Evolutionary conservation across 2,113 vertebrate genomes (phyloP), one percentile per base, ranked within the genome.

Genomic region (Martes martes): DNA sequence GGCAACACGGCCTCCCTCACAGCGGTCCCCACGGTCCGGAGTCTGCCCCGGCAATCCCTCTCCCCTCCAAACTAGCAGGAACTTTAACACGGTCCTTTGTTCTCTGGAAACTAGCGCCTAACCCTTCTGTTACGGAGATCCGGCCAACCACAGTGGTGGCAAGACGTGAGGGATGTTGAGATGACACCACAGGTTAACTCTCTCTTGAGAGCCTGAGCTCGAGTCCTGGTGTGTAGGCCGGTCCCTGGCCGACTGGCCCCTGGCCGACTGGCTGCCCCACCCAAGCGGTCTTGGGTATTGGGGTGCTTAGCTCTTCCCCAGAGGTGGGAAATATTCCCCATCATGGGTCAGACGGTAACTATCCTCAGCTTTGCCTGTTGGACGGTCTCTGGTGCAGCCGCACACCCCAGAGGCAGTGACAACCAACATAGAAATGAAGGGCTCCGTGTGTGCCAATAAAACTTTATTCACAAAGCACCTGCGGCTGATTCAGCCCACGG

Each of bases 401-500:
- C 11, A 4, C 21, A 1, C 26, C 31, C 24, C 52, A 18, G 33
- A 23, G 39, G 4, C 42, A 23, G 13, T 6, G 63, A 10, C 31
- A 8, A 42, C 1, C 47, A 6, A 10, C 13, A 0, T 4, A 10
- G 1, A 8, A 1, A 0, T 2, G 11, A 39, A 5, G 1, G 23
- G 24, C 33, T 0, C 3, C 0, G 1, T 2, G 24, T 6, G 16
- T 63, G 42, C 31, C 65, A 23, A 3, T 59, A 33, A 87, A 47
- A 26, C 45, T 65, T n/a, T 11, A 45, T 50, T 63, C 36, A 26
- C 42, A 39, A 10, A 36, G 11, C 4, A 78, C 1, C 21, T 4
- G 21, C 13, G 21, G 57, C 31, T 1, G 15, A 24, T 50, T 5
- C 11, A 81, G 47, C 13, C 42, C 31, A 1, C 2, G 19, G 42